These are phyloP conservation scores for Adela reaumurella DNA, from an alignment of 2,888 invertebrate genomes.

Conservation along the genomic window DNA sequence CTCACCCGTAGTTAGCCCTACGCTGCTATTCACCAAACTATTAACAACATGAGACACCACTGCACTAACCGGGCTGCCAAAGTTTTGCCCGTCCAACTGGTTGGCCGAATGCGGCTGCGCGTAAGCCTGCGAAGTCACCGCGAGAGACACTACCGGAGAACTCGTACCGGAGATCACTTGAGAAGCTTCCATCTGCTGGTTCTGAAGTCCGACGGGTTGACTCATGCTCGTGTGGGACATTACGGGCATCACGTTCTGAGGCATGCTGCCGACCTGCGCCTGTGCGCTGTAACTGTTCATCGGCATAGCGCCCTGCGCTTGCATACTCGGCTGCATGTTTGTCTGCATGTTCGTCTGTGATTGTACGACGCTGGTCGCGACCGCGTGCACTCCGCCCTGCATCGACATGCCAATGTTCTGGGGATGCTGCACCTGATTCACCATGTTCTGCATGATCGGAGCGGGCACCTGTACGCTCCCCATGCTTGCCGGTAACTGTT, in stretches of 20 bases:
- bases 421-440: slow-evolving; percentile 6
- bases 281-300: neutral
- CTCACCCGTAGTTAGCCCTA: slow-evolving; percentile 47
- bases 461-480: slow-evolving; percentile 11
- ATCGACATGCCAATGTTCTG: slow-evolving; percentile 53
- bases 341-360: slow-evolving; percentile 47
- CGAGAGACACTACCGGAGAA: slow-evolving; percentile 49
- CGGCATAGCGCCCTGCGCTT: slow-evolving; percentile 10
- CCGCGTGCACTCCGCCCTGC: slow-evolving; percentile 47
- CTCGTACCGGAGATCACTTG: slow-evolving; percentile 42
- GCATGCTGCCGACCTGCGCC: neutral
- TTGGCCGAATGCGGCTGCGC: slow-evolving; percentile 18
- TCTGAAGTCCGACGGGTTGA: slow-evolving; percentile 21
- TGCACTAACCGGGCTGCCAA: slow-evolving; percentile 51
- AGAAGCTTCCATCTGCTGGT: slow-evolving; percentile 31
- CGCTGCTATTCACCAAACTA: slow-evolving; percentile 44
- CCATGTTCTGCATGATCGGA: slow-evolving; percentile 12
- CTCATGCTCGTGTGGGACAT: slow-evolving; percentile 44
- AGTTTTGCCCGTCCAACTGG: slow-evolving; percentile 41
- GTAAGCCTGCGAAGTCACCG: slow-evolving; percentile 40
- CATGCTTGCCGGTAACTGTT: slow-evolving; percentile 11
- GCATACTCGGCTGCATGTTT: slow-evolving; percentile 9
- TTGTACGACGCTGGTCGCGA: slow-evolving; percentile 38
- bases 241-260: slow-evolving; percentile 32
- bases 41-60: slow-evolving; percentile 46